Base-by-base conservation (phyloP, 1,140 invertebrate species). In the Drepana arcuata region DNA sequence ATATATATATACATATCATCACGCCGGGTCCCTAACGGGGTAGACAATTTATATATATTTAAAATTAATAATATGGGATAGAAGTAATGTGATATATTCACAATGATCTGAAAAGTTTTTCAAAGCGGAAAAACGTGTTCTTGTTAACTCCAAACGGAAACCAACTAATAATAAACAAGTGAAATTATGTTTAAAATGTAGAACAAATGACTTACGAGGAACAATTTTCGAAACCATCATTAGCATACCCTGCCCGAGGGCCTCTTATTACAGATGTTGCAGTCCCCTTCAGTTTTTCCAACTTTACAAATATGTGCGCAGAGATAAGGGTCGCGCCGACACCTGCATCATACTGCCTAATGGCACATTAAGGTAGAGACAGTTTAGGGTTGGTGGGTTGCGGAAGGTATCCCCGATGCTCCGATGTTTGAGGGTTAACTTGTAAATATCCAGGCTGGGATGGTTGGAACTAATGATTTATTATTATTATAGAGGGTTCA, bases 351-450 rank as follows among this genome's bases (percentile, higher is more conserved):
- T 40, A 16, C 39, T 34, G 40, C 56, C 52, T 71, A 71, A 74
- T 74, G 67, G 60, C 58, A 65, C 65, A 71, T 71, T 74, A 71
- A 55, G 65, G 62, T 48, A 53, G 56, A 59, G n/a, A n/a, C 52
- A 62, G 49, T 63, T 63, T 21, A 4, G 34, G 45, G 43, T 40
- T 35, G 49, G 18, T 9, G 4, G 4, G 4, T 21, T 5, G 4
- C 18, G 4, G 18, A 21, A 21, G 4, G 9, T 9, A 4, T 5
- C 9, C 18, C 4, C 9, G 18, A 21, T 5, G 9, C 9, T 4
- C 4, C 4, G 4, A 21, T 5, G 9, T 9, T 21, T 21, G 18
- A 5, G 18, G 18, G 4, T 4, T 9, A 21, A 21, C n/a, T n/a
- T n/a, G n/a, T n/a, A n/a, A n/a, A n/a, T n/a, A n/a, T n/a, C n/a